Base-by-base conservation (phyloP, 2,888 invertebrate species). In the Celastrina argiolus region DNA sequence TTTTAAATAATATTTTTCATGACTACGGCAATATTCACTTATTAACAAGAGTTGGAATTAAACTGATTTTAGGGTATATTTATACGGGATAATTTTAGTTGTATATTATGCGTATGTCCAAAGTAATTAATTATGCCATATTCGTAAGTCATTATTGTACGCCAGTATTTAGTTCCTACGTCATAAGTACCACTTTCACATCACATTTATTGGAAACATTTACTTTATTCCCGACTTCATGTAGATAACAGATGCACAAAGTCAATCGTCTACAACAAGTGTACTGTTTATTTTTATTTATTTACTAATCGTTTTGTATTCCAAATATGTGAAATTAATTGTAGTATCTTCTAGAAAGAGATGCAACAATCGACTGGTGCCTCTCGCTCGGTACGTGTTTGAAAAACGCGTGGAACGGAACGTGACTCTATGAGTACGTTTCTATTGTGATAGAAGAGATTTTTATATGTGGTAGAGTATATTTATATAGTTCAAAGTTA, bases 111-210 rank as follows among this genome's bases (percentile, higher is more conserved):
- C 36, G 18, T 61, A 18, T 34, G 18, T 36, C 36, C 36, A 36
- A 61, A 61, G 34, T 22, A 16, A 58, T 58, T 12, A 34, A n/a
- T 16, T 34, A 58, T 58, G 61, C 61, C 61, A 61, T 61, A 61
- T 34, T 31, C 16, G 34, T 59, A 59, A 34, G 34, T 59, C 16
- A 59, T 59, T 34, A 61, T 39, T 36, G 36, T 36, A 61, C 61
- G 61, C 61, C 61, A 61, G 61, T 61, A 39, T 39, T 61, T 61
- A 61, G 61, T 61, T 61, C 61, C 39, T 61, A 61, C 22, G 22
- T 51, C 10, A 51, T 18, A 3, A 0, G 8, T 56, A 56, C 26
- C 14, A n/a, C 41, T 56, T 28, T 12, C 28, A 28, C 58, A 58
- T 58, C 58, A 58, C 58, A 58, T 31, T n/a, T n/a, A n/a, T n/a